Evolutionary conservation across 2,797 vertebrate genomes (phyloP), one percentile per base, ranked within the genome.

Genomic region (Etheostoma perlongum): DNA sequence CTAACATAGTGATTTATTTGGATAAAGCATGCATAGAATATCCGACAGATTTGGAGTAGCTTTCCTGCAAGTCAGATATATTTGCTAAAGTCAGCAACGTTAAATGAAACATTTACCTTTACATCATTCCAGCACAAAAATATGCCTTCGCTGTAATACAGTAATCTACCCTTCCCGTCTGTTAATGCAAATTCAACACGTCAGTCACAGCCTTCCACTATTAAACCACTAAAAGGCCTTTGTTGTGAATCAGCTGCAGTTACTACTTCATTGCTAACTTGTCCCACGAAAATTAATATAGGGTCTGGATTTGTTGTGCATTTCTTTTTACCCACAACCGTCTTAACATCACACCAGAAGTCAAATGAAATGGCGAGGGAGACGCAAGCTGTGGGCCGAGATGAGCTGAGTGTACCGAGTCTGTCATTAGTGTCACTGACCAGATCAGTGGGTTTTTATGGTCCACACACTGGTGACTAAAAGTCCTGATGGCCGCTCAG

Each of bases 201-300:
- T 40, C 30, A 42, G 30, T 58, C 18, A 21, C 36, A 59, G 40
- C 36, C 13, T 60, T 23, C 40, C 59, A 62, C 9, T 3, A 46
- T 9, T 18, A 10, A 62, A 46, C 40, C 16, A 23, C 6, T 23
- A n/a, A 47, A 49, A 12, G 11, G 2, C 8, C 14, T n/a, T 67
- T 33, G 21, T 33, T 47, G 13, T 68, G 42, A 47, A 47, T 14
- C 23, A 48, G 66, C 42, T 57, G 64, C 65, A 46, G 16, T 44
- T 44, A 13, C 54, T 19, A 23, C 27, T 65, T 62, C 12, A 16
- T 19, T 9, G 27, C 11, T 21, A 44, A 44, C n/a, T 1, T 44
- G 4, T 14, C 13, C 19, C 36, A 42, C 6, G 3, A 42, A 59
- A 23, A 42, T 18, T 6, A 4, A 23, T 60, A 12, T 18, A 40